These are phyloP conservation scores for Leptestheria dahalacensis DNA, from an alignment of 1,140 invertebrate species.

Conservation along the genomic window DNA sequence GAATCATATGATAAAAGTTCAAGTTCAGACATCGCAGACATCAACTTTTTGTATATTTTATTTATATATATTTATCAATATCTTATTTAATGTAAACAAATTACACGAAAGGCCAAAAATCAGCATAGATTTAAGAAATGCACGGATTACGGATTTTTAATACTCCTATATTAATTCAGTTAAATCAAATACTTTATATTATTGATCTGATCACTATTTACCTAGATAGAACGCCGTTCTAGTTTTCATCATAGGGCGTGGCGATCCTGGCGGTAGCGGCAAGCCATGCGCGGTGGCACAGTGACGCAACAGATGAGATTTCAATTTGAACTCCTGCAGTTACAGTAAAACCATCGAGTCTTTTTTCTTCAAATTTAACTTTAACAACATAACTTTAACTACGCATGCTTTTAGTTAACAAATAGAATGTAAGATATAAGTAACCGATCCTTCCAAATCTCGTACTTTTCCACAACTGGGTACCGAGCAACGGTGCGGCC, in stretches of 20 bases:
- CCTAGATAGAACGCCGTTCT: conserved; percentile 86
- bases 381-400: conserved; percentile 11
- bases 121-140: no score
- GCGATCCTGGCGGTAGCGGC: conserved; percentile 49
- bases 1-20: not conserved
- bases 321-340: conserved; percentile 72
- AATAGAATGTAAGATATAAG: not conserved
- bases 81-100: no score
- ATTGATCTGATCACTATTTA: conserved; percentile 25
- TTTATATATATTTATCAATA: no score
- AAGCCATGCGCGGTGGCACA: conserved; percentile 78
- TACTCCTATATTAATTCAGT: no score
- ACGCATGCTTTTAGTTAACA: not conserved
- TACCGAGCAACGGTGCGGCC: conserved; percentile 74
- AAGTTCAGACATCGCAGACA: not conserved
- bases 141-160: no score
- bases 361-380: no score
- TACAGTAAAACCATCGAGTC: no score
- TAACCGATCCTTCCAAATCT: conserved; percentile 7
- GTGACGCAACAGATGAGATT: conserved; percentile 79
- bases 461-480: conserved; percentile 65
- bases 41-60: no score
- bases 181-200: no score
- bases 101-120: no score
- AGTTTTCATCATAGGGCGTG: conserved; percentile 89